A percentile compares a stretch with the other conserved stretches of the same genome.
phyloP scores from a whole-genome alignment of 2,113 vertebrate genomes.

The Siniperca knerii region DNA sequence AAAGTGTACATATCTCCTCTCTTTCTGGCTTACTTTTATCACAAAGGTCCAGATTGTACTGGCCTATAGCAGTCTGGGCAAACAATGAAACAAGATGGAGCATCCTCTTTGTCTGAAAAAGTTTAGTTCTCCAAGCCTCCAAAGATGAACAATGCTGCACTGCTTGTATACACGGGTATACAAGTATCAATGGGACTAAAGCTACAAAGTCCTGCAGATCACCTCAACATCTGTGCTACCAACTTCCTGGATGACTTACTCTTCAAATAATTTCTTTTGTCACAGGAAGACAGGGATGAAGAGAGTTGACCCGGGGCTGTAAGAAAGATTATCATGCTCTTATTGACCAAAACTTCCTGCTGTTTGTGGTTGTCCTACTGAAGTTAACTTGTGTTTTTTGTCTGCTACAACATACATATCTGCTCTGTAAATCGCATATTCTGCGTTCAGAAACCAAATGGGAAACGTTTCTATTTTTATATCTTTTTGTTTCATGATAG shows the following conservation, averaged over 20 bases:
- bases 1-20: conserved; percentile 15
- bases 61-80: conserved; percentile 8
- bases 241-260: background rate
- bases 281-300: background rate
- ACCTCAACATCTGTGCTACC: background rate
- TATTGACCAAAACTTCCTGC: background rate
- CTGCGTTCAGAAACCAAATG: background rate
- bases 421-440: background rate
- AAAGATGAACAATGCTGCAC: conserved; percentile 11
- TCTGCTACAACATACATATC: background rate
- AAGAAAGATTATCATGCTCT: background rate
- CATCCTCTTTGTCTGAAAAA: background rate
- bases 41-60: conserved; percentile 38
- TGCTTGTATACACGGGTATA: background rate
- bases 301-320: background rate
- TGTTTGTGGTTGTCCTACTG: background rate
- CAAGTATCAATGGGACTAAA: background rate
- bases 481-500: background rate
- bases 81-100: conserved; percentile 34
- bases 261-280: background rate
- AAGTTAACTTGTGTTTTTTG: background rate
- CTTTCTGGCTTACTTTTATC: conserved; percentile 45
- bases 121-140: conserved; percentile 9
- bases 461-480: background rate
- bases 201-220: background rate